Base-by-base conservation (phyloP, 30 jellyfish, hydroid and myxozoan species). In the Rhopilema esculentum region DNA sequence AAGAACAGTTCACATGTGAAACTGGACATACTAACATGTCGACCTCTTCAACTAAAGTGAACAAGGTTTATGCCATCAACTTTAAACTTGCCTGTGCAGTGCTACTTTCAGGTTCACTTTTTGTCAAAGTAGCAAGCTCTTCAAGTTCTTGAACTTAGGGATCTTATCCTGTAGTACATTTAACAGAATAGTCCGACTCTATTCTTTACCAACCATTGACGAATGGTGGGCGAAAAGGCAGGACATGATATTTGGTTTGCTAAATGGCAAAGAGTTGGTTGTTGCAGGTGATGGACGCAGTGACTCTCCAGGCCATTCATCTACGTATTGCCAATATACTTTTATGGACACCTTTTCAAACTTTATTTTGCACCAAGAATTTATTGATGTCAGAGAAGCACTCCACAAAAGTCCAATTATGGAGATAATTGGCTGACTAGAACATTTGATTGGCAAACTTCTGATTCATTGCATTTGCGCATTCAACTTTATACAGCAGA, bases 291-390 rank as follows among this genome's bases (percentile, higher is more conserved):
- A n/a, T n/a, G n/a, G n/a, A n/a, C n/a, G n/a, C n/a, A n/a, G n/a
- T n/a, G n/a, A 62, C 72, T 62, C 72, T 15, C 72, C 72, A 20
- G 72, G 72, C 72, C 72, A 62, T 28, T 62, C 72, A 62, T 62
- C 72, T 62, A 57, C 6, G 22, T 57, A 51, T 19, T 51, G 66
- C 66, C 66, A 51, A 51, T 51, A 51, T 19, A 51, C 66, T 9
- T 51, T 9, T 51, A 51, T 51, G 66, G 66, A 51, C 66, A 51
- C 66, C 19, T 51, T 51, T 9, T 51, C 66, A 9, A 51, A 51
- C 19, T 19, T 51, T 15, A 51, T 51, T 51, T 15, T 51, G 19
- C 66, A 51, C 19, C 66, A 51, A 51, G 66, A 51, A 51, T 19
- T 51, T 9, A 51, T 51, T 51, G 66, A 51, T 51, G 66, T n/a